These are phyloP conservation scores for Bubo blakistoni DNA, from an alignment of 2,113 vertebrate genomes.

Conservation along the genomic window DNA sequence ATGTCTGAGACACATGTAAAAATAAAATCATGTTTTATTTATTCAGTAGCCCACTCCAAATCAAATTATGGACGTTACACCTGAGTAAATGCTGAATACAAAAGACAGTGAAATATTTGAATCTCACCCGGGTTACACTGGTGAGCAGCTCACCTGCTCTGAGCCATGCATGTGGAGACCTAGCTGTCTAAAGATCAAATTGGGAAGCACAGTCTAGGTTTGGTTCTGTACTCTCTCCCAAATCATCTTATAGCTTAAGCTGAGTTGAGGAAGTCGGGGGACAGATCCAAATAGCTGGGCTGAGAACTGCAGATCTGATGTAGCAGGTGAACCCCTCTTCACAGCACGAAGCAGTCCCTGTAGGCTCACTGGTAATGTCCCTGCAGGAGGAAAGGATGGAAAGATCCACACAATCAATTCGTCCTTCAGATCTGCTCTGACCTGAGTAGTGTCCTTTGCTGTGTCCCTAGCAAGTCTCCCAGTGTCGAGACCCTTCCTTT, in stretches of 20 bases:
- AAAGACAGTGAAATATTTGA: neutral
- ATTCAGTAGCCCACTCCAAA: neutral
- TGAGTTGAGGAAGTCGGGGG: neutral
- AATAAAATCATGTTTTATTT: neutral
- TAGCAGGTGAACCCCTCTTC: neutral
- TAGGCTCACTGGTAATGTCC: neutral
- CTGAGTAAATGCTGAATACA: neutral
- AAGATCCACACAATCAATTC: neutral
- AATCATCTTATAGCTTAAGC: neutral
- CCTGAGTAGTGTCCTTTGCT: neutral
- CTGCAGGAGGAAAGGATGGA: neutral
- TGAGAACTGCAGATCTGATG: neutral
- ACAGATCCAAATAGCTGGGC: neutral
- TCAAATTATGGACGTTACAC: neutral
- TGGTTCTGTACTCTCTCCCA: neutral
- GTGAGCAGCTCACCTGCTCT: neutral
- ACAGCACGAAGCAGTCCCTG: rapidly evolving
- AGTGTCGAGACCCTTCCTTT: neutral
- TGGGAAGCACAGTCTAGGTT: neutral
- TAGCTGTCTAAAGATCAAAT: neutral
- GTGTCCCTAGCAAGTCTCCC: neutral
- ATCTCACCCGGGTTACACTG: rapidly evolving
- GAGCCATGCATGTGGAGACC: neutral
- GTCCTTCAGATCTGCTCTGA: neutral
- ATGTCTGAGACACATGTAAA: neutral